Base-by-base conservation (phyloP, 1,140 invertebrate species). In the Formica selysi region DNA sequence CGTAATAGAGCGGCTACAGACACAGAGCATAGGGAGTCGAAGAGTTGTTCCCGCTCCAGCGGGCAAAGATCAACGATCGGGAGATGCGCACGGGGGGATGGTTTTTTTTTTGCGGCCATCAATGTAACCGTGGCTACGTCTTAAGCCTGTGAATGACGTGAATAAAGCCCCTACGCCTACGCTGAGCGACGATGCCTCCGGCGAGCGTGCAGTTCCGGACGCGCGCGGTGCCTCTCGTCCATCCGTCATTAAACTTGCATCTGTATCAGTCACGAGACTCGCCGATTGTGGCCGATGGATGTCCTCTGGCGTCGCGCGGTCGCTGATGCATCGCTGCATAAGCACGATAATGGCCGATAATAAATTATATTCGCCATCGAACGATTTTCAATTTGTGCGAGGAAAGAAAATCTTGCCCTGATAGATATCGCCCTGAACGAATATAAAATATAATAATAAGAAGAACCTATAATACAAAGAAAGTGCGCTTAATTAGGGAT, bases 201-300 rank as follows among this genome's bases (percentile, higher is more conserved):
- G 70, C 61, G 62, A 76, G 36, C 64, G 36, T 48, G 59, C 83
- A 70, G 78, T 80, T 57, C 73, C 71, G 41, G 48, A 48, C 64
- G 22, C 62, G 64, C 62, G 70, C 74, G 51, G 54, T 36, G 22
- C 13, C 44, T 76, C 65, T 74, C 36, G 51, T 76, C 29, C 70
- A 71, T 62, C 81, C 71, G 11, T 44, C 41, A 26, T 68, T 87
- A 86, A 87, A 87, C 76, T 85, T 38, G 86, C 85, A 87, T 87
- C 86, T 86, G 86, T 87, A 86, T 87, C 84, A 64, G 86, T 87
- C 86, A 86, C 73, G 86, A 86, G 64, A 29, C 71, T 78, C 57
- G 32, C 71, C 59, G 84, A 48, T 86, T 64, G 85, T 85, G 57
- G 16, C 67, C 51, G 85, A 19, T 62, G 48, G 85, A 19, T 62